These are phyloP conservation scores for Notechis scutatus DNA, from an alignment of 2,113 vertebrate genomes.

Conservation along the genomic window DNA sequence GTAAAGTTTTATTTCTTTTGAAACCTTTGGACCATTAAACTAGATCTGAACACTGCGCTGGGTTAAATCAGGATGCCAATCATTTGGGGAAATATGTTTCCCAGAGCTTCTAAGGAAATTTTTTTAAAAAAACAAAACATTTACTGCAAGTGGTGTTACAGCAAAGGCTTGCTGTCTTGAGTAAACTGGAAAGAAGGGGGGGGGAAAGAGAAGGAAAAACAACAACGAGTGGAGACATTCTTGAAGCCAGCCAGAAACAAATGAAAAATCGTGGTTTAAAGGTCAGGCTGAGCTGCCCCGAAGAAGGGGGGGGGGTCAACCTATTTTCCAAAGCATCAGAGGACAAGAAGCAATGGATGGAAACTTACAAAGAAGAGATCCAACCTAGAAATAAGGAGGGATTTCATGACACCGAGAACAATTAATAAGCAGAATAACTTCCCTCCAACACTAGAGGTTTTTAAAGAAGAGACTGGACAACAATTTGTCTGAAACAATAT, in stretches of 20 bases:
- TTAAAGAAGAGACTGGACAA: not conserved
- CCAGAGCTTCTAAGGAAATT: not conserved
- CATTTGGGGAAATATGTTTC: not conserved
- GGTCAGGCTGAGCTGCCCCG: not conserved
- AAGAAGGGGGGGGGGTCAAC: not conserved
- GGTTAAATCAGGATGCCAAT: not conserved
- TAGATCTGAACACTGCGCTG: not conserved
- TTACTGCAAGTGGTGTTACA: not conserved
- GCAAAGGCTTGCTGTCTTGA: not conserved
- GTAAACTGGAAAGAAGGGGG: not conserved
- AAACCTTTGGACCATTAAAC: not conserved
- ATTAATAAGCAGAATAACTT: not conserved
- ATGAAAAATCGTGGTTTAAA: not conserved
- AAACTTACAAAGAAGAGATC: not conserved
- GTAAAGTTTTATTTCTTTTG: not conserved
- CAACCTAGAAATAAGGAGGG: not conserved
- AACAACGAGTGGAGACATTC: not conserved
- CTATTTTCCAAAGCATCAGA: not conserved
- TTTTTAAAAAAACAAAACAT: too few species aligned
- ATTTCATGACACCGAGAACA: not conserved
- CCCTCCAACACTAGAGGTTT: not conserved
- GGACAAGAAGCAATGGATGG: not conserved
- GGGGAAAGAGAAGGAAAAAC: too few species aligned
- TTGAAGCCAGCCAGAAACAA: not conserved
- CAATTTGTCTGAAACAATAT: not conserved